Base-by-base conservation (phyloP, 2,888 invertebrate species). In the Junonia oenone region DNA sequence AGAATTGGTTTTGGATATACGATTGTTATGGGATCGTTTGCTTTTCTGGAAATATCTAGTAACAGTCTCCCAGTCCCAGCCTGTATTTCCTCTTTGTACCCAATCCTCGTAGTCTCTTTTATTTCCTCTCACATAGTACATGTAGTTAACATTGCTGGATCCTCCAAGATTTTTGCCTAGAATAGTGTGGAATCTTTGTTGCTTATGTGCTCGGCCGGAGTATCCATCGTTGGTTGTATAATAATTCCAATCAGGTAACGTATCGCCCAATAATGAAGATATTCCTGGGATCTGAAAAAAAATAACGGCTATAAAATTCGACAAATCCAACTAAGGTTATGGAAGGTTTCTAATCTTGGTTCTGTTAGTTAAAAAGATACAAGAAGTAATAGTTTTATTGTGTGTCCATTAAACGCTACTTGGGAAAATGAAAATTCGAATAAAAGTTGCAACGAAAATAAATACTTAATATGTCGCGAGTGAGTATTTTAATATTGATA, bases 121-220 rank as follows among this genome's bases (percentile, higher is more conserved):
- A 69, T 93, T 93, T 0, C 95, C 95, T 63, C 92, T 83, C 0
- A 93, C 79, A 65, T 94, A 93, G 6, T 92, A 70, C 93, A 94
- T 93, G 46, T 91, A 92, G 71, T 95, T 95, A 1, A 93, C 83
- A 0, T 89, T 82, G 51, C 93, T 93, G 6, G 91, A 91, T 0
- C 95, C 95, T 0, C 95, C 95, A 14, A 93, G 76, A 45, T 91
- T 91, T 69, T 94, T 93, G 0, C 93, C 93, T 45, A 95, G 90
- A 0, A 93, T 93, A 91, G 71, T 56, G 35, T 64, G 68, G 15
- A 79, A 57, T 13, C 56, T 74, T 45, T 69, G 69, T 1, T 56
- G 63, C 51, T 63, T 69, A 6, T 61, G 69, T 3, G 67, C 72
- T 64, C 79, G 77, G 38, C 77, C 75, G 0, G 78, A 68, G 55